Base-by-base conservation (phyloP, 1,140 invertebrate genomes). In the Trichogramma pretiosum region DNA sequence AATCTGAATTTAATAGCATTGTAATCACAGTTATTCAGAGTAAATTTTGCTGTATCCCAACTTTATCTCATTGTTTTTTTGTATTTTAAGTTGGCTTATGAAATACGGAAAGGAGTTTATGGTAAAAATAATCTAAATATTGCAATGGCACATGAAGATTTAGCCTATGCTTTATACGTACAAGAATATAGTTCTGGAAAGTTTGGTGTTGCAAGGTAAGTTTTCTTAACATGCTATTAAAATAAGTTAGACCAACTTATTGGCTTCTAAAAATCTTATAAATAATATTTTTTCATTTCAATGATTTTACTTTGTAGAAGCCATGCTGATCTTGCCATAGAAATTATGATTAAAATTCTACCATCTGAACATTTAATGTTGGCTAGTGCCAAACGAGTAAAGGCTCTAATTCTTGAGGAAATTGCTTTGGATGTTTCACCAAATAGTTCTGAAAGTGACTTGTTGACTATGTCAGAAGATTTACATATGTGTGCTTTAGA, bases 381-480 rank as follows among this genome's bases (percentile, higher is more conserved):
- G 37, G 86, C 89, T 1, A 91, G 88, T 30, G 87, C 88, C 2
- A 90, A 91, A 64, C 78, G 90, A 53, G 87, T 94, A 0, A 90
- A 93, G 72, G 91, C 91, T 1, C 70, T 96, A 33, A 89, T 96
- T 38, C 65, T 95, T 5, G 91, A 95, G 71, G 91, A 96, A 73
- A 91, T 94, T 46, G 91, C 90, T 1, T 75, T 94, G 26, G 89
- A 93, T 67, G 84, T 78, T 46, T 74, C 75, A 45, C 66, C 73
- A 3, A 56, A 56, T 2, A 50, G 61, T 9, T 23, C 65, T 58
- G 75, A 76, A 44, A 68, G 74, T 50, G 75, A 74, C 48, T 68
- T 84, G 32, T 64, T 89, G 23, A 58, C 71, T 17, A 82, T 90
- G 67, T 87, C 90, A 0, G 87, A 93, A 63, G 74, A 77, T 35